Conservation (phyloP, 2,113 vertebrate species). For the Fulica atra region DNA sequence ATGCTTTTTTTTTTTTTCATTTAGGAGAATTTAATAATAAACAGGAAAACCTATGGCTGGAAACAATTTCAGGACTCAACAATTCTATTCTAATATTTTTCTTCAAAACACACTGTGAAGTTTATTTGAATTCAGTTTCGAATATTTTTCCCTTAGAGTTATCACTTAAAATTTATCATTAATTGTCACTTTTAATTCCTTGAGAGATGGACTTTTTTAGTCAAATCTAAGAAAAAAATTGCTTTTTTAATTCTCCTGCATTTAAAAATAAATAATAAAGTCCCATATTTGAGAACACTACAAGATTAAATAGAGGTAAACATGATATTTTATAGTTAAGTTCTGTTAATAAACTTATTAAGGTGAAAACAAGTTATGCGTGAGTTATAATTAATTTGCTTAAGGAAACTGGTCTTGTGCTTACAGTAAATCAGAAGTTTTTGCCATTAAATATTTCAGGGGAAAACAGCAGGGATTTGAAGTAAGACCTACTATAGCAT, state of each 20-base stretch:
- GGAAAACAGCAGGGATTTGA: neutral
- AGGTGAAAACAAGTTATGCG: neutral
- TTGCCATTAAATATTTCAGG: neutral
- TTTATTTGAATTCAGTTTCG: neutral
- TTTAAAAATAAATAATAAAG: neutral
- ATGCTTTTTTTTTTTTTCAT: neutral
- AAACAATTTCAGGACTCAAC: neutral
- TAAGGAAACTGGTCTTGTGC: neutral
- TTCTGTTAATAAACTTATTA: neutral
- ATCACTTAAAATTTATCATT: neutral
- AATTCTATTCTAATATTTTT: neutral
- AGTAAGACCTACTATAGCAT: neutral
- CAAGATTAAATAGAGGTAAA: neutral
- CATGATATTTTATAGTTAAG: neutral
- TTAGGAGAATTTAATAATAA: neutral
- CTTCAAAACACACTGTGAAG: neutral
- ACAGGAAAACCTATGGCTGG: neutral
- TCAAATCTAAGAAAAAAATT: neutral
- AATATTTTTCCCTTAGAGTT: neutral
- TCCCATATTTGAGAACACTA: neutral
- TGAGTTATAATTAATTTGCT: neutral
- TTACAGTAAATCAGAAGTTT: neutral
- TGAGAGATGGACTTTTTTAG: neutral
- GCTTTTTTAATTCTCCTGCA: neutral
- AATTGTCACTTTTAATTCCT: neutral